Conservation (phyloP, 2,797 vertebrate species). For the Gadopsis bispinosus region DNA sequence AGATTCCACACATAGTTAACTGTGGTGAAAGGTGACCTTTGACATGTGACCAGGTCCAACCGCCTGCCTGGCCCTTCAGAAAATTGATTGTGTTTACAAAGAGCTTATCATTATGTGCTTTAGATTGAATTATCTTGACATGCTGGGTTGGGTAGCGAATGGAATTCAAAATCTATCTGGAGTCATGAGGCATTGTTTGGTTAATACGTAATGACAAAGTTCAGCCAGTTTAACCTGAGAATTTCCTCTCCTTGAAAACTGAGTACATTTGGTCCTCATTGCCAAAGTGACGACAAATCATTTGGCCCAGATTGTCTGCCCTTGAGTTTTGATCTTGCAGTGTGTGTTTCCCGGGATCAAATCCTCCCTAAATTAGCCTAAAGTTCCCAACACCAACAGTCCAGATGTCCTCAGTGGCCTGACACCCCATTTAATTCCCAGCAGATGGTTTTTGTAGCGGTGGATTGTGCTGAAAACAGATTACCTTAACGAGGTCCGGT, state of each 20-base stretch:
- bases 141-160: constrained; percentile 14
- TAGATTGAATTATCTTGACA: constrained; percentile 59
- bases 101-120: constrained; percentile 38
- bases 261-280: constrained; percentile 9
- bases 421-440: constrained; percentile 65
- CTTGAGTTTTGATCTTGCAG: constrained; percentile 41
- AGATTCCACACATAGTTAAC: constrained; percentile 17
- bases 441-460: constrained; percentile 69
- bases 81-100: constrained; percentile 58
- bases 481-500: constrained; percentile 75
- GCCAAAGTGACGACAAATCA: constrained; percentile 20
- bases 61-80: constrained; percentile 24
- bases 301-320: constrained; percentile 2
- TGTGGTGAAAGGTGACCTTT: constrained; percentile 52
- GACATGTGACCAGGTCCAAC: constrained; percentile 35
- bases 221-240: constrained; percentile 34
- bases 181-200: constrained; percentile 44
- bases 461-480: constrained; percentile 67
- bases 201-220: neutral
- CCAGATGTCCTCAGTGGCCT: constrained; percentile 68
- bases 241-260: constrained; percentile 17
- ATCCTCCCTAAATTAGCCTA: constrained; percentile 41
- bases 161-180: constrained; percentile 21
- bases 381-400: constrained; percentile 50
- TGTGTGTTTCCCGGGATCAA: constrained; percentile 49